Percentiles rank a stretch among this genome's conserved stretches.
phyloP scores from a whole-genome alignment of 2,888 invertebrate species.

The Catotricha subobsoleta region DNA sequence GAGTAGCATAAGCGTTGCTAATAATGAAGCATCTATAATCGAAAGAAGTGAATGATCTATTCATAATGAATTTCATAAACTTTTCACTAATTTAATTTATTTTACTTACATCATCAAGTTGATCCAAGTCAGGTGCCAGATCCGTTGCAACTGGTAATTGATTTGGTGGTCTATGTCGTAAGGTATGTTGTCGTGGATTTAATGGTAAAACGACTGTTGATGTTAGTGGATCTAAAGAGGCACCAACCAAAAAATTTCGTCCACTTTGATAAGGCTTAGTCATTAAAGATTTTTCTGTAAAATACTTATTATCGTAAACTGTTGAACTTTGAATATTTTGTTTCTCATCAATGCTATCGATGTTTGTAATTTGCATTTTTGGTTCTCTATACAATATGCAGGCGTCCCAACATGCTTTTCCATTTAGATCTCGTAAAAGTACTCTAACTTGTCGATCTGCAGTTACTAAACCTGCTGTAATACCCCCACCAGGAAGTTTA shows the following conservation, averaged over 20 bases:
- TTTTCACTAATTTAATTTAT: too few species aligned
- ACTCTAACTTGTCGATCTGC: conserved; percentile 73
- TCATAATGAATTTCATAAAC: too few species aligned
- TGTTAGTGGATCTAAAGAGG: conserved; percentile 21
- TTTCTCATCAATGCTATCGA: conserved; percentile 1
- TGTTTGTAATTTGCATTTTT: conserved; percentile 17
- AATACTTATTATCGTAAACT: not conserved
- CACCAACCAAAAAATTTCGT: conserved; percentile 11
- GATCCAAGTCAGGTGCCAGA: conserved; percentile 74
- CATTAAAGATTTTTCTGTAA: not conserved
- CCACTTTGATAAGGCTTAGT: conserved; percentile 4
- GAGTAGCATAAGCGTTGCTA: too few species aligned
- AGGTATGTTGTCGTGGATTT: conserved; percentile 46
- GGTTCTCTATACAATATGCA: conserved; percentile 74
- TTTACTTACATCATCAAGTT: conserved; percentile 67
- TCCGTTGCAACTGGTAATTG: conserved; percentile 65
- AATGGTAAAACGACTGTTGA: conserved; percentile 34
- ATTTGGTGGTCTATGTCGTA: conserved; percentile 53
- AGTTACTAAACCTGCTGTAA: conserved; percentile 57
- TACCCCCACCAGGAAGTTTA: conserved; percentile 60
- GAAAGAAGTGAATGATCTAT: too few species aligned
- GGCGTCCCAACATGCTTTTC: conserved; percentile 93
- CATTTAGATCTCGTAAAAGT: conserved; percentile 73
- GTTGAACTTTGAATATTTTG: not conserved
- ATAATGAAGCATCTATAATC: too few species aligned